Base-by-base conservation (phyloP, 2,888 invertebrate genomes). In the Brachycybe producta region DNA sequence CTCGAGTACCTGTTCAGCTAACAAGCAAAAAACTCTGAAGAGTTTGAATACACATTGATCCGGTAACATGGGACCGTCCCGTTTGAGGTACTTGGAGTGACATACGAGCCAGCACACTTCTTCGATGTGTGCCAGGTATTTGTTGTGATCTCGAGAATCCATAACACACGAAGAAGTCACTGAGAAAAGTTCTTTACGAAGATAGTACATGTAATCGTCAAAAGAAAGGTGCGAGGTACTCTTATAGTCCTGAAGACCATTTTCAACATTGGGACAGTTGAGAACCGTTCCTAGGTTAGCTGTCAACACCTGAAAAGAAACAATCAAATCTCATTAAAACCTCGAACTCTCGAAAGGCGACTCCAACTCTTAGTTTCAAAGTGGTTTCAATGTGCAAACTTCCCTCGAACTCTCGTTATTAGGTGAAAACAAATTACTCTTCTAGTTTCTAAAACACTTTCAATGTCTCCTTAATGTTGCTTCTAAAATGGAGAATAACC, bases 21-120 rank as follows among this genome's bases (percentile, higher is more conserved):
- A 71, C 11, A 84, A 72, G 61, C 84, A 85, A 66, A 84, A 86
- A 59, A 85, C 78, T 56, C 83, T 70, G 65, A 82, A 84, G 49
- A 84, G 71, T 39, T 82, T 78, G 64, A 79, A 81, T 5, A 80
- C 73, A 17, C 79, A 78, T 48, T 75, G 74, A 56, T 80, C 78
- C 8, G 72, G 66, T 58, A 83, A 78, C 7, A 77, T 65, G 2
- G 75, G 72, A 58, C 74, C 72, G 54, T 78, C 75, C 36, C 80
- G 69, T 3, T 70, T 65, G 21, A 80, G 61, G 55, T 77, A 77
- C 48, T 70, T 72, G 61, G 79, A 80, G 51, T 79, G 75, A 62
- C 84, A 84, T 5, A 85, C 76, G 52, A 83, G 68, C 86, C 86
- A 86, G 64, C 84, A 84, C 47, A 80, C 77, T 69, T 82, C 80